Conservation (phyloP, 2,113 vertebrate genomes). For the Furnarius figulus region DNA sequence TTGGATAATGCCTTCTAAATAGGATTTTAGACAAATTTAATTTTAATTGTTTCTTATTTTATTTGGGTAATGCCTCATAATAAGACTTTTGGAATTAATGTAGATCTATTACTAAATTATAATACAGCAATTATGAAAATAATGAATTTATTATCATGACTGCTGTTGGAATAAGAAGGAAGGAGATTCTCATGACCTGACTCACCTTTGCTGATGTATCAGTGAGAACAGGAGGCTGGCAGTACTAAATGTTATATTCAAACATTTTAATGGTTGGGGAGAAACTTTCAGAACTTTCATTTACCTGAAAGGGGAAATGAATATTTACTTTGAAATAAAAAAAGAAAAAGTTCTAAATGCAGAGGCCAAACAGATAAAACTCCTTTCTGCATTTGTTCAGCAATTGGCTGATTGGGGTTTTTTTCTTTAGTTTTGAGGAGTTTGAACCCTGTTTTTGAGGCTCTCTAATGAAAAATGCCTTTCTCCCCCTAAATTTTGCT, state of each 20-base stretch:
- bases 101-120: slow-evolving; percentile 46
- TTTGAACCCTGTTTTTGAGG: background rate
- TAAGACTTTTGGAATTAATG: slow-evolving; percentile 14
- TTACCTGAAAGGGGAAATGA: background rate
- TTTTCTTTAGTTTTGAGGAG: background rate
- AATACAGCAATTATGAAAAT: slow-evolving; percentile 41
- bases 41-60: slow-evolving; percentile 58
- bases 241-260: background rate
- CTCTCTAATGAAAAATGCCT: background rate
- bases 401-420: accelerated
- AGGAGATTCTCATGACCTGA: background rate
- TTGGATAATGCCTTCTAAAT: slow-evolving; percentile 6
- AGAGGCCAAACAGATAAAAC: background rate
- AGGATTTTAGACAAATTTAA: slow-evolving; percentile 2
- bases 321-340: background rate
- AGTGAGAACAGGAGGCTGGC: background rate
- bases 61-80: slow-evolving; percentile 13
- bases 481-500: accelerated
- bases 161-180: slow-evolving; percentile 11
- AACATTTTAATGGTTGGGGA: background rate
- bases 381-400: background rate
- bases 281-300: background rate
- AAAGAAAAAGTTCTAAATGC: accelerated
- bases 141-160: slow-evolving; percentile 38
- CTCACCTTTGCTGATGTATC: background rate